Evolutionary conservation across 2,113 vertebrate species (phyloP), one percentile per base, ranked within the genome.

Genomic region (Tupaia tana): DNA sequence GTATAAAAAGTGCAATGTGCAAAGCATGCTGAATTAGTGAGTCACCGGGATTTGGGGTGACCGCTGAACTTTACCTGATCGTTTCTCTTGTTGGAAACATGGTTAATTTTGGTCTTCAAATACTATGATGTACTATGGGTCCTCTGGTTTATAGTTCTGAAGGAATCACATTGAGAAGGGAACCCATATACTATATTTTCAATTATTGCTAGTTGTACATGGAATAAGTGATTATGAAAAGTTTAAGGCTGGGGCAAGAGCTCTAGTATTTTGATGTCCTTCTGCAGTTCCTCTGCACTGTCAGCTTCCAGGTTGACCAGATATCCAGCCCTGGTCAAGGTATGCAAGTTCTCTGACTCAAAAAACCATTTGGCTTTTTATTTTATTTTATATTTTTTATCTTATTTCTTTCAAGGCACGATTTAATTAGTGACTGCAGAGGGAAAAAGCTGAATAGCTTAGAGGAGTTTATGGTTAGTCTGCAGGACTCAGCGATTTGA

Each of bases 401-500:
- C 84, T 93, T 91, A 73, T 95, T 93, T 82, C 56, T 95, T 89
- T 85, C 43, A 78, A 94, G 78, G 70, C 66, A 73, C 70, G 79
- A 97, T 97, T 97, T 97, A 97, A 97, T 98, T 96, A 97, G 90
- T 77, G 90, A 58, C 87, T 95, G 69, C 66, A 66, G 66, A 90
- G 78, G 25, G 0, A 73, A 88, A 95, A 96, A 79, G 86, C 92
- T 31, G 79, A 91, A 74, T 52, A 78, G 71, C 86, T 96, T 90
- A 85, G 71, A 95, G 89, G 61, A 88, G 92, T 96, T 95, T 95
- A 93, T 85, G 89, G 84, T 91, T 96, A 94, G 93, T 95, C 93
- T 96, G 90, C 34, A 92, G 87, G 92, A 96, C 94, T 97, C 96
- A 95, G 96, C 96, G 97, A 82, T 95, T 95, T 97, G 96, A 96